Base-by-base conservation (phyloP, 2,888 invertebrate species). In the Hofmannophila pseudospretella region DNA sequence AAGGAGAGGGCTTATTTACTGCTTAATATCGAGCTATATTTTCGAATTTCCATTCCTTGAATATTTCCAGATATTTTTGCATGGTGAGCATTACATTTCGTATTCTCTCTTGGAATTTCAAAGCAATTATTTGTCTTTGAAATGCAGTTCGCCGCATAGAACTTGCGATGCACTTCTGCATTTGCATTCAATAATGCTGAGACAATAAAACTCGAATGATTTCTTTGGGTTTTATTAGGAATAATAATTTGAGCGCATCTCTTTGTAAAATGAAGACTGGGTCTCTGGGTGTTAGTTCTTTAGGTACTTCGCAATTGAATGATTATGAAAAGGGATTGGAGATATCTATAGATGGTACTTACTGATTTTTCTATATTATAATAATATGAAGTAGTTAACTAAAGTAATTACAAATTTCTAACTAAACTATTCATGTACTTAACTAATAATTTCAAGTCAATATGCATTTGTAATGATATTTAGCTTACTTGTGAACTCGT, bases 61-160 rank as follows among this genome's bases (percentile, higher is more conserved):
- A 41, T 50, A 54, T 54, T 42, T 37, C 50, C 42, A 51, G 55
- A 59, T 64, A 61, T 67, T 69, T 67, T 65, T 61, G 65, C 64
- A 38, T 51, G 48, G 56, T 50, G 51, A 36, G 56, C 61, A 65
- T 69, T 62, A 69, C 69, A 72, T 70, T 69, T 61, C 62, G 60
- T 65, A 68, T 67, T 70, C 64, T 46, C 66, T 67, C 59, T 51
- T 42, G 59, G 56, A 58, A 61, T 70, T 59, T 43, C 51, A 49
- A 58, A 56, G 62, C 68, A 70, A 71, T 72, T 76, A 75, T 75
- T 73, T 74, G 69, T 67, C 62, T 73, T 72, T 60, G 58, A 61
- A 68, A 69, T 74, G 63, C 67, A 73, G 60, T 65, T 66, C 54
- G 47, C 57, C 44, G 58, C 58, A 54, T 49, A 55, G 55, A 59